Percentiles rank a stretch among this genome's conserved stretches.
Evolutionary conservation across 2,113 vertebrate genomes (phyloP).

Genomic region (Struthio camelus): DNA sequence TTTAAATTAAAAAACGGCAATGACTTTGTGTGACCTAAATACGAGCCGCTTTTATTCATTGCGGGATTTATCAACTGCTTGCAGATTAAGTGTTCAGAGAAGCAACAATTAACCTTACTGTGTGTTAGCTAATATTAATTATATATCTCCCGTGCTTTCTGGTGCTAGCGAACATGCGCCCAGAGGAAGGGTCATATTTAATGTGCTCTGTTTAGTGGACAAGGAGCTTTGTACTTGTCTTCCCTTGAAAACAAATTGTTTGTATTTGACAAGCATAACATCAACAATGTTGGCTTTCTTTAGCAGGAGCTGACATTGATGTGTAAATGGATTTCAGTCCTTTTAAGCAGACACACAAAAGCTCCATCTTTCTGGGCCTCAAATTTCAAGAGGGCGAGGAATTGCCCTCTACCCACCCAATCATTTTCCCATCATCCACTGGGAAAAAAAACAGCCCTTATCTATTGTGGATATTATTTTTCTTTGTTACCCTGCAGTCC

Average conservation of each 20-base stretch:
- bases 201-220: slow-evolving; percentile 57
- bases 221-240: slow-evolving; percentile 58
- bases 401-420: slow-evolving; percentile 51
- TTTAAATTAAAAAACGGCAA: slow-evolving; percentile 79
- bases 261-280: slow-evolving; percentile 63
- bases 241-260: slow-evolving; percentile 71
- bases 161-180: slow-evolving; percentile 5
- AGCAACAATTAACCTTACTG: slow-evolving; percentile 76
- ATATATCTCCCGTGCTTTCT: slow-evolving; percentile 54
- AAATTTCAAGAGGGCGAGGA: slow-evolving; percentile 44
- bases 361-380: slow-evolving; percentile 40
- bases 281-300: slow-evolving; percentile 56
- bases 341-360: slow-evolving; percentile 67
- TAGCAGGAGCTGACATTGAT: slow-evolving; percentile 51
- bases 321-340: slow-evolving; percentile 56
- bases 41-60: slow-evolving; percentile 67
- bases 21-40: slow-evolving; percentile 84
- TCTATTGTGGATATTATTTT: slow-evolving; percentile 42
- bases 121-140: slow-evolving; percentile 76
- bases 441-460: slow-evolving; percentile 55
- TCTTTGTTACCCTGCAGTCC: slow-evolving; percentile 23
- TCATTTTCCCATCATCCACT: slow-evolving; percentile 57
- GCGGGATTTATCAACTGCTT: slow-evolving; percentile 76
- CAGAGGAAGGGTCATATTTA: slow-evolving; percentile 52
- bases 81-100: slow-evolving; percentile 76